These are phyloP conservation scores for Epinotia demarniana DNA, from an alignment of 2,888 invertebrate species.

Conservation along the genomic window DNA sequence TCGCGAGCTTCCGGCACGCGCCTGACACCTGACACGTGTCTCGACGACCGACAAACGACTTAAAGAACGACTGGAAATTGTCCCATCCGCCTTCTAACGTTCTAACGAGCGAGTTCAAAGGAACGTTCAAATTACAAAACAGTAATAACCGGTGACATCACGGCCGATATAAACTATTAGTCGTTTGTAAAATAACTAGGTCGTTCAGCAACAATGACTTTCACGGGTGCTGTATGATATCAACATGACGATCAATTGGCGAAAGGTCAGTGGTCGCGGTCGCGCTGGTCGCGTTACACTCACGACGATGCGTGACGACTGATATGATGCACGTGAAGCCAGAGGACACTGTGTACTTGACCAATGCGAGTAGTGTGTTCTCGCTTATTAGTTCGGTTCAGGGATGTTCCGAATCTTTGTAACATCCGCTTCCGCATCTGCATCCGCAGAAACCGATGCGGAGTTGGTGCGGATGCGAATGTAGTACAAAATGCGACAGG, in stretches of 20 bases:
- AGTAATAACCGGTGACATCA: slow-evolving; percentile 2
- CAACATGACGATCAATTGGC: slow-evolving; percentile 24
- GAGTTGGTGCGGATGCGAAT: no score
- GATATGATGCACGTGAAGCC: slow-evolving; percentile 5
- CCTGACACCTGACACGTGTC: slow-evolving; percentile 7
- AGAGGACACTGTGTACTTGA: neutral
- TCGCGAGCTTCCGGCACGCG: slow-evolving; percentile 9
- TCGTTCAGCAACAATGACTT: slow-evolving; percentile 23
- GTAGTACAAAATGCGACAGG: no score
- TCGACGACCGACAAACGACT: slow-evolving; percentile 22
- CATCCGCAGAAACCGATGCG: no score
- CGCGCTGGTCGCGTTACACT: neutral
- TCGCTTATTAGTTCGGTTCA: no score
- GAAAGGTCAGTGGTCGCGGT: slow-evolving; percentile 32
- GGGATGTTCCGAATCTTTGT: no score
- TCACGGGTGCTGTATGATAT: slow-evolving; percentile 29
- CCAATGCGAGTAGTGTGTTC: no score
- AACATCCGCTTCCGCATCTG: no score
- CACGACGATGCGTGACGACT: slow-evolving; percentile 10
- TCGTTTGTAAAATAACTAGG: slow-evolving; percentile 13
- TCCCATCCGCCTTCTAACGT: slow-evolving; percentile 13
- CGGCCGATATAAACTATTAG: neutral
- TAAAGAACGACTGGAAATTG: neutral
- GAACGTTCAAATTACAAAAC: slow-evolving; percentile 6
- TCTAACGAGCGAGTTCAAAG: slow-evolving; percentile 23